Evolutionary conservation across 1,140 invertebrate genomes (phyloP).

Genomic region (Cardiocondyla obscurior): DNA sequence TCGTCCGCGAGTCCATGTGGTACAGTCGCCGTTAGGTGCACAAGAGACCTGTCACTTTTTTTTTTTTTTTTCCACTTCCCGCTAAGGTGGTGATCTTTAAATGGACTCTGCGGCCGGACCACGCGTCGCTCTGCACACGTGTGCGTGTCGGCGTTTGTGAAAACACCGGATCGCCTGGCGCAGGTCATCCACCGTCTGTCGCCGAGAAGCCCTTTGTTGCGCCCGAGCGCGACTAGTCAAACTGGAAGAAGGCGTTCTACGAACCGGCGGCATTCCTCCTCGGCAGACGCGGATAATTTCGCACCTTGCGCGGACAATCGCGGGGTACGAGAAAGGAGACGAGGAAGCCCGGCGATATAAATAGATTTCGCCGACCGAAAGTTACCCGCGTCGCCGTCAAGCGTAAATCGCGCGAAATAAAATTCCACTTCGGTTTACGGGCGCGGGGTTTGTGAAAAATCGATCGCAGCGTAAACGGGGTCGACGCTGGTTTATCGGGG

Average conservation of each 20-base stretch:
- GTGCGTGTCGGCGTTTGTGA: conserved; percentile 39
- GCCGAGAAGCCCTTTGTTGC: conserved; percentile 3
- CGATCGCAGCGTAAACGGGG: neutral
- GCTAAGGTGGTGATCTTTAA: conserved; percentile 24
- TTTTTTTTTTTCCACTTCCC: neutral
- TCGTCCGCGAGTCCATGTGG: neutral
- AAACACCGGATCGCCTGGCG: conserved; percentile 1
- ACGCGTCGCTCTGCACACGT: neutral
- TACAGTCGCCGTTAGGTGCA: conserved; percentile 29
- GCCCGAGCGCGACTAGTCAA: conserved; percentile 3
- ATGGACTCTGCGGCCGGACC: conserved; percentile 21
- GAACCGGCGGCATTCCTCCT: conserved; percentile 18
- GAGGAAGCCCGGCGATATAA: neutral
- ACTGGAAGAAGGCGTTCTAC: conserved; percentile 30
- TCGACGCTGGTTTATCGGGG: neutral
- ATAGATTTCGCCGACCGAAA: neutral
- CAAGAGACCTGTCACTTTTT: conserved; percentile 3
- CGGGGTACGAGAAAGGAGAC: neutral
- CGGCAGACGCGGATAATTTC: conserved; percentile 15
- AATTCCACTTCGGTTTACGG: neutral
- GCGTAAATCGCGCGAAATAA: neutral
- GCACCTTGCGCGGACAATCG: conserved; percentile 22
- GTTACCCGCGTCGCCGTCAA: neutral
- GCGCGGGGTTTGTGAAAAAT: neutral
- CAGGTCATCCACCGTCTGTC: conserved; percentile 52